Conservation (phyloP, 2,113 vertebrate species). For the Carettochelys insculpta region DNA sequence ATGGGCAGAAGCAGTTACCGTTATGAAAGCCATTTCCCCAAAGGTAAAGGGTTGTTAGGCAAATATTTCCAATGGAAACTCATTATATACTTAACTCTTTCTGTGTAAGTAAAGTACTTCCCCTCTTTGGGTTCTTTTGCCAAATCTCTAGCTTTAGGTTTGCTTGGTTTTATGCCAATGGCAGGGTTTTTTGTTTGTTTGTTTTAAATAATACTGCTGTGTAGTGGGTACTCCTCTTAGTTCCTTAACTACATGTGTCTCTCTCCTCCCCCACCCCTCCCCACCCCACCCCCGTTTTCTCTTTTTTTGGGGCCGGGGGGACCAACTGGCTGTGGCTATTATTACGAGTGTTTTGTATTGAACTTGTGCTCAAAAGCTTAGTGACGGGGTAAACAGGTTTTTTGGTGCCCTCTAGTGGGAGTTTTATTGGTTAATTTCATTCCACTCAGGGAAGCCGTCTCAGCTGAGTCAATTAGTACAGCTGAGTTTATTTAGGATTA, state of each 20-base stretch:
- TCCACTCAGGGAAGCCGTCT: rapidly evolving
- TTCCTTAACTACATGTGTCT: too few relatives aligned
- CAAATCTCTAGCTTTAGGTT: not conserved
- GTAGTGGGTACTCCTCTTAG: not conserved
- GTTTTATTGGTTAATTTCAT: not conserved
- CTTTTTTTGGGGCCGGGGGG: not conserved
- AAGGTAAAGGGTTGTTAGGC: not conserved
- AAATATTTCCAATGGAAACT: constrained; percentile 27
- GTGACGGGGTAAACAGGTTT: rapidly evolving
- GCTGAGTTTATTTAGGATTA: not conserved
- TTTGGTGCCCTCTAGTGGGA: not conserved
- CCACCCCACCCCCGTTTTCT: too few relatives aligned
- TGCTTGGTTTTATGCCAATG: not conserved
- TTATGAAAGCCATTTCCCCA: constrained; percentile 3
- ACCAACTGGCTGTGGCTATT: not conserved
- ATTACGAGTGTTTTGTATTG: not conserved
- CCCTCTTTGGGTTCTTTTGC: not conserved
- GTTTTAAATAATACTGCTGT: not conserved
- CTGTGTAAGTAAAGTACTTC: not conserved
- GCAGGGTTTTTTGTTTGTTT: not conserved
- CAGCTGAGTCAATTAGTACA: not conserved
- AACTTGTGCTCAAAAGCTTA: not conserved
- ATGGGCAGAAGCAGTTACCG: not conserved
- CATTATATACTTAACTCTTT: constrained; percentile 19
- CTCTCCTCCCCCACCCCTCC: too few relatives aligned